These are phyloP conservation scores for Abscondita cerata DNA, from an alignment of 2,888 invertebrate genomes.

Conservation along the genomic window DNA sequence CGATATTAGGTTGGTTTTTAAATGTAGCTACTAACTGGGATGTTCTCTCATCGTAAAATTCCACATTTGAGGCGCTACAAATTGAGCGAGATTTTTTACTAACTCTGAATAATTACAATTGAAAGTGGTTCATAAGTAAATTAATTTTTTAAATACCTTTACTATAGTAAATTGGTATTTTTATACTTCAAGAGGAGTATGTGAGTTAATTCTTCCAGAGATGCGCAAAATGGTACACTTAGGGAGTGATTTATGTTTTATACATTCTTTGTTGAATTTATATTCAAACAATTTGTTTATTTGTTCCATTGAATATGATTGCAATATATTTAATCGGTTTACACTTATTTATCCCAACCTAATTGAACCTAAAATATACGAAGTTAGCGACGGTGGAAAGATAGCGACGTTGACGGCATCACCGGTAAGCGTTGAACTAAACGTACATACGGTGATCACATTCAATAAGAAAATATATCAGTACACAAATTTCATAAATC, in stretches of 20 bases:
- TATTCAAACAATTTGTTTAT: not conserved
- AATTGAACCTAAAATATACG: too few relatives aligned
- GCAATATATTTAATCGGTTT: too few relatives aligned
- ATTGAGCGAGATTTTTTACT: conserved; percentile 49
- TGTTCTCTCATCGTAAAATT: conserved; percentile 71
- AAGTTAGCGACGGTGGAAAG: too few relatives aligned
- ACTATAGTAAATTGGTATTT: not conserved
- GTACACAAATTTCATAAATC: too few relatives aligned
- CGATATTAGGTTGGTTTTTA: conserved; percentile 71
- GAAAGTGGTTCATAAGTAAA: not conserved
- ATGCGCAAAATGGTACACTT: not conserved
- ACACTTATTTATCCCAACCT: too few relatives aligned
- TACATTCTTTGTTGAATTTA: not conserved
- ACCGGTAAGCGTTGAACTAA: too few relatives aligned
- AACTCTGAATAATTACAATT: conserved; percentile 41
- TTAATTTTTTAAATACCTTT: not conserved
- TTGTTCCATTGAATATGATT: conserved; percentile 7
- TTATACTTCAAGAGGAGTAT: not conserved
- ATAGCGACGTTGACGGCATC: too few relatives aligned
- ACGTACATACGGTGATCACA: too few relatives aligned
- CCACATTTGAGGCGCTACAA: conserved; percentile 72
- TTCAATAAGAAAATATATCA: too few relatives aligned
- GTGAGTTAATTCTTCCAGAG: not conserved
- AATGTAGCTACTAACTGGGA: conserved; percentile 67
- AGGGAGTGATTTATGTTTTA: not conserved